Conservation (phyloP, 2,888 invertebrate genomes). For the Danaus chrysippus region DNA sequence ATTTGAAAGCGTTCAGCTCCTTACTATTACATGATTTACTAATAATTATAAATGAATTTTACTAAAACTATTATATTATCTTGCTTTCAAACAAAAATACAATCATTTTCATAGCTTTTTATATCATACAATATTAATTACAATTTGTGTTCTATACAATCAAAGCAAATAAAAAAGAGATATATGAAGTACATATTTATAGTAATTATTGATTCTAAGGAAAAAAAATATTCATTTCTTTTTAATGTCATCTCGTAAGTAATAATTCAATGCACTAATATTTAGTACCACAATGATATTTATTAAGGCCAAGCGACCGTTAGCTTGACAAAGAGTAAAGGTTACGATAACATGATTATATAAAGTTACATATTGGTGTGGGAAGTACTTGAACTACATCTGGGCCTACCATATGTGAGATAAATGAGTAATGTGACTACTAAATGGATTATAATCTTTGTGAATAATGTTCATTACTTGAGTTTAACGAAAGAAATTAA, state of each 20-base stretch:
- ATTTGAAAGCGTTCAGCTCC: slow-evolving; percentile 13
- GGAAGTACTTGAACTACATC: slow-evolving; percentile 2
- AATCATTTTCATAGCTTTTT: no score
- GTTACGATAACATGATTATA: slow-evolving; percentile 24
- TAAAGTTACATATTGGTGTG: slow-evolving; percentile 18
- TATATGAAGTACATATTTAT: no score
- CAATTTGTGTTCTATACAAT: no score
- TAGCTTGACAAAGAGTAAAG: slow-evolving; percentile 21
- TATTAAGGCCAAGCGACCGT: slow-evolving; percentile 14
- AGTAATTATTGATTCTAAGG: no score
- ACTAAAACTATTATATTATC: no score
- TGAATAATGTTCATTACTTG: no score
- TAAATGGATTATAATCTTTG: neutral
- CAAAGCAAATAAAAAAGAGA: no score
- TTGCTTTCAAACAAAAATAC: no score
- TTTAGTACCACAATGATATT: neutral
- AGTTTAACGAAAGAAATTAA: no score
- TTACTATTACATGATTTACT: neutral
- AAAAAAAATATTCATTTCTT: neutral
- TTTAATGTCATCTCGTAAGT: neutral
- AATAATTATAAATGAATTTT: neutral
- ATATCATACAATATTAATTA: no score
- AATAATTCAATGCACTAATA: neutral
- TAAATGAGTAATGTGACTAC: slow-evolving; percentile 7
- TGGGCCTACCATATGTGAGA: slow-evolving; percentile 3